Evolutionary conservation across 2,113 vertebrate species (phyloP), one percentile per base, ranked within the genome.

Genomic region (Pardalotus punctatus): DNA sequence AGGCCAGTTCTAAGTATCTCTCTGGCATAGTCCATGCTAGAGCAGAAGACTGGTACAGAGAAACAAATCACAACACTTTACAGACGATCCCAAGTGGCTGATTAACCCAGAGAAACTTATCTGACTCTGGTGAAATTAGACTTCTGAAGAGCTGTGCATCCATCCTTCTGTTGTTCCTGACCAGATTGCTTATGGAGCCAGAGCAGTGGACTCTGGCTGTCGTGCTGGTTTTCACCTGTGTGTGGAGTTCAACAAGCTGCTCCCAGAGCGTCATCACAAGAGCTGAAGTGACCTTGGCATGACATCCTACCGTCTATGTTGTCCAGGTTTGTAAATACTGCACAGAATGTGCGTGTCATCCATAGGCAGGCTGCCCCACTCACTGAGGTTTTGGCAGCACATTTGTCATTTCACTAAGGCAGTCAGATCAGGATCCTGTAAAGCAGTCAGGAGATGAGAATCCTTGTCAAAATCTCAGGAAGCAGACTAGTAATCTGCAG

Each of bases 331-430:
- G 45, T 69, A 61, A 90, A 47, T 11, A 24, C 47, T 33, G 36
- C n/a, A 24, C 3, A 25, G 66, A 65, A 40, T 0, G 0, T 0
- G 6, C 2, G 2, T 74, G 73, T 48, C 0, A 0, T 43, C 73
- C 4, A 0, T 14, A 71, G 42, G 27, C 33, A 65, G 74, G 50
- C 85, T 65, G 82, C 38, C 76, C 1, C 1, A 20, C 51, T 33
- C 7, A 2, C 50, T 18, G 42, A 77, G 12, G 33, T 40, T 91
- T 94, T 5, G 5, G 78, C 54, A 50, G 50, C 53, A 54, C 64
- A 38, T 69, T 70, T 45, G 14, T 69, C 9, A 3, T 76, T 76
- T 48, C 43, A 62, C 47, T 47, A 66, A 71, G 33, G 47, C 80
- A 77, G 62, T 50, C 54, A 61, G 66, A 86, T 79, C 48, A 80